phyloP scores from a whole-genome alignment of 2,888 invertebrate species.

The Conomelus anceps region DNA sequence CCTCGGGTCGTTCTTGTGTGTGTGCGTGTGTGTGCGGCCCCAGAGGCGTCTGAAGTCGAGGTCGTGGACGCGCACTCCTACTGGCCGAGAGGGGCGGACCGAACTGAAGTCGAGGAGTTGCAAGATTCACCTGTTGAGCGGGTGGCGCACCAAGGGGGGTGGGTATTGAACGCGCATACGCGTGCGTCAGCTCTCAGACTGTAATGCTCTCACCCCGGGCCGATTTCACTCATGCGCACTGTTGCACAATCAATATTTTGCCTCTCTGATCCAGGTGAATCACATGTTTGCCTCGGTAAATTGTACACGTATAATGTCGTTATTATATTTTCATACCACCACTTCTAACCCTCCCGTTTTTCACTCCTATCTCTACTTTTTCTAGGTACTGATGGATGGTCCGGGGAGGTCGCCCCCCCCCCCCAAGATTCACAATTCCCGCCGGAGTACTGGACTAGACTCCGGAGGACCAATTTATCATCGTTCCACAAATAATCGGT shows the following conservation, averaged over 20 bases:
- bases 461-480: too few species aligned
- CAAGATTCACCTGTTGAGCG: background rate
- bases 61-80: background rate
- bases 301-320: background rate
- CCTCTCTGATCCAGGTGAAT: background rate
- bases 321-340: background rate
- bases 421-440: too few species aligned
- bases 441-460: too few species aligned
- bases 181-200: background rate
- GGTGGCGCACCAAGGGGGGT: background rate
- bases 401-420: too few species aligned
- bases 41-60: background rate
- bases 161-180: background rate
- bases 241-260: background rate
- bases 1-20: background rate
- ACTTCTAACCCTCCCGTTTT: too few species aligned
- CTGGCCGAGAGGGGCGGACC: background rate
- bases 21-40: background rate
- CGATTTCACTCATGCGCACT: background rate
- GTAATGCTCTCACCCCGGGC: background rate
- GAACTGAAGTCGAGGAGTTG: background rate
- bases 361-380: too few species aligned
- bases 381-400: too few species aligned
- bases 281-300: background rate
- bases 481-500: too few species aligned